Evolutionary conservation across 1,140 invertebrate species (phyloP), one percentile per base, ranked within the genome.

Genomic region (Harpegnathos saltator): DNA sequence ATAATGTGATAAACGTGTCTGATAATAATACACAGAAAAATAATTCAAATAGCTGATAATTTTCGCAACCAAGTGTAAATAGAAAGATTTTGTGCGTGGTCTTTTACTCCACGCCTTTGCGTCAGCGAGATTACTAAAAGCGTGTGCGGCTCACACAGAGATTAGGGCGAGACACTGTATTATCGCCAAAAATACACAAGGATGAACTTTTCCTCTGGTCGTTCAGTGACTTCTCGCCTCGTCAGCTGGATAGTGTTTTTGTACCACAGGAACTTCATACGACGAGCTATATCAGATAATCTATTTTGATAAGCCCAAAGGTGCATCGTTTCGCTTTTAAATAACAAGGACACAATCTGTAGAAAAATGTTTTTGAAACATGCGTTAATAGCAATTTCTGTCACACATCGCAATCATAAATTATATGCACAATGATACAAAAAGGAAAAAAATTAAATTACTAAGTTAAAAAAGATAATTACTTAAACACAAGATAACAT

Each of bases 131-230:
- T 33, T 29, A 11, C 50, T 29, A 7, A 68, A 11, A 52, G 22
- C 54, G 69, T 74, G n/a, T 84, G 75, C 73, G 80, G 63, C 66
- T 83, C 69, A 75, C 75, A 71, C 85, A 56, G 65, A 86, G 89
- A 90, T 91, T 90, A 90, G 81, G 38, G 52, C 29, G 69, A 69
- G 85, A 87, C 83, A 90, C 83, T 85, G 80, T 69, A 83, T 87
- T 91, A 91, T 91, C 89, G 56, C 72, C 85, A 17, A 86, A 86
- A 87, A 85, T 84, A 91, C 89, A 90, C 88, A 89, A 73, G 82
- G 73, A 82, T 81, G 80, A 85, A 86, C 61, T 63, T 84, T 85
- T 66, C 83, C 54, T 33, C 80, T 63, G 74, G 74, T 17, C 77
- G 87, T 89, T 84, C 87, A 86, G 75, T 85, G 84, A 85, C 85